Conservation (phyloP, 2,113 vertebrate species). For the Anolis carolinensis region DNA sequence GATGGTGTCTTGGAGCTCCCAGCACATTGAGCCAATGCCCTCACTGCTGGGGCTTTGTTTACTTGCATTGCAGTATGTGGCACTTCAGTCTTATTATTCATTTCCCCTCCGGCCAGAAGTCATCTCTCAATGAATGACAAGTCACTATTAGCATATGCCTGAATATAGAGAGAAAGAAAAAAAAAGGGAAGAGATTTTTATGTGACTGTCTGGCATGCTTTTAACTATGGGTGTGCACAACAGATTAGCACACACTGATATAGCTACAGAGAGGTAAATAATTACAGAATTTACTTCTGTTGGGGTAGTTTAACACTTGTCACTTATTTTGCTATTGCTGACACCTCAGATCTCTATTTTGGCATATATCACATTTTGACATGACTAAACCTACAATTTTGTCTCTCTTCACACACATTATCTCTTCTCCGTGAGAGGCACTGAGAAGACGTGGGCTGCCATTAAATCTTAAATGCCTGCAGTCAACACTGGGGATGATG, state of each 20-base stretch:
- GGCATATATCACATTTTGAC: constrained; percentile 79
- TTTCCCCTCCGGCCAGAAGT: constrained; percentile 46
- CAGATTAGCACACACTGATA: constrained; percentile 48
- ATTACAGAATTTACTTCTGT: constrained; percentile 75
- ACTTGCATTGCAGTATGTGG: constrained; percentile 62
- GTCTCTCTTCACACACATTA: constrained; percentile 73
- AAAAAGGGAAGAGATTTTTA: constrained; percentile 48
- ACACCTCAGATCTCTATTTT: constrained; percentile 74
- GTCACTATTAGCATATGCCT: constrained; percentile 33
- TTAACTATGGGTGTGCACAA: constrained; percentile 60
- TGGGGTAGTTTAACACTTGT: constrained; percentile 77
- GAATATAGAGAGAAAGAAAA: constrained; percentile 28
- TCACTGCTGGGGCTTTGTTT: constrained; percentile 65
- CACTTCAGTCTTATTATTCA: constrained; percentile 54
- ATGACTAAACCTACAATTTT: constrained; percentile 81
- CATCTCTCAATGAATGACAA: constrained; percentile 62
- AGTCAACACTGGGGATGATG: constrained; percentile 67
- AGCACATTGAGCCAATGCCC: constrained; percentile 51
- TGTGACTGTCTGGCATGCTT: constrained; percentile 52
- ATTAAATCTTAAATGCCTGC: constrained; percentile 73
- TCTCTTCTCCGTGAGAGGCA: constrained; percentile 69
- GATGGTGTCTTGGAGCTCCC: constrained; percentile 66
- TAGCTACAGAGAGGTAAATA: constrained; percentile 69
- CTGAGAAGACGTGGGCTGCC: constrained; percentile 61
- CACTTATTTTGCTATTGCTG: constrained; percentile 76